Percentiles rank a stretch among this genome's conserved stretches.
Conservation (phyloP, 2,888 invertebrate genomes). For the Lathronympha strigana region DNA sequence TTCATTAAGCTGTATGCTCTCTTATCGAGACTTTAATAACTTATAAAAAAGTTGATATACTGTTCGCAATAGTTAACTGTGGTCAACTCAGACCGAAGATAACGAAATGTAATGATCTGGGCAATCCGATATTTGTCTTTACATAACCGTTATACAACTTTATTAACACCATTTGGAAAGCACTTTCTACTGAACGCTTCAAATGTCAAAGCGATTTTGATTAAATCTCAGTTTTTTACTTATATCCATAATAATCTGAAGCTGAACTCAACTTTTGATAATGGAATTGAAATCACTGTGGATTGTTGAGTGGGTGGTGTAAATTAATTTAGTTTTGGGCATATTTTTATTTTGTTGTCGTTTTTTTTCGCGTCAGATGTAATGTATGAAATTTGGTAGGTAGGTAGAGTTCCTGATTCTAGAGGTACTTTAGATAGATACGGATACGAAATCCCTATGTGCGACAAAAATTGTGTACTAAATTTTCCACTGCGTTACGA, state of each 20-base stretch:
- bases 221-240: not conserved
- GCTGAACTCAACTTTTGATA: not conserved
- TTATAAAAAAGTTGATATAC: not conserved
- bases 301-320: no score
- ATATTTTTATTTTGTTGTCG: no score
- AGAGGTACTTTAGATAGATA: no score
- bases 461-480: no score
- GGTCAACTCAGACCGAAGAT: slow-evolving; percentile 20
- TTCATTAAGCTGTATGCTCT: no score
- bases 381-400: no score
- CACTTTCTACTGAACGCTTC: slow-evolving; percentile 30
- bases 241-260: not conserved
- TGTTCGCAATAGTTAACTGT: slow-evolving; percentile 9
- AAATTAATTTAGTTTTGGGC: no score
- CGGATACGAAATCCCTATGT: no score
- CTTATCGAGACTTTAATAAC: not conserved
- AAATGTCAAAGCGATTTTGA: slow-evolving; percentile 37
- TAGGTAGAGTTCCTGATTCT: no score
- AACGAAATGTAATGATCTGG: slow-evolving; percentile 38
- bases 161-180: slow-evolving; percentile 30
- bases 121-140: slow-evolving; percentile 40
- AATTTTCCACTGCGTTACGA: no score
- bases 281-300: not conserved
- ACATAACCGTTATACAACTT: slow-evolving; percentile 41
- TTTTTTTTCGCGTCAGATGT: no score